Base-by-base conservation (phyloP, 2,888 invertebrate genomes). In the Oscheius sp. region DNA sequence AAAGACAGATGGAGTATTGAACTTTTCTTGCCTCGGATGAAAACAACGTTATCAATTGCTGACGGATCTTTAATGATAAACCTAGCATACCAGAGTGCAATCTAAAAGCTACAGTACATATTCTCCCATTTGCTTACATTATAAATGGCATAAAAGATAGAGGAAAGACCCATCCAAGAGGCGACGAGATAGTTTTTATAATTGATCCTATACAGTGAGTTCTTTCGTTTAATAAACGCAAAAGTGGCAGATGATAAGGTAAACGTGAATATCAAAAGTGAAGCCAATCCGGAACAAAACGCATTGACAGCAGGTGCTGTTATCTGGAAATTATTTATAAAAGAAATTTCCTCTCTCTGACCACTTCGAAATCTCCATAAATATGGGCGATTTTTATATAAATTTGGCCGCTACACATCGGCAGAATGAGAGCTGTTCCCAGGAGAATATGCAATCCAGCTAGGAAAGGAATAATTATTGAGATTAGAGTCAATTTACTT, bases 271-370 rank as follows among this genome's bases (percentile, higher is more conserved):
- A 55, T 55, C 2, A 33, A 5, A 4, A 55, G 10, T 6, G 55
- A 17, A 20, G 55, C 23, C 6, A 34, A 17, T 34, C 55, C 55
- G 23, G 20, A 55, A n/a, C n/a, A n/a, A 23, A 34, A 5, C 2
- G 55, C 55, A n/a, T 55, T 55, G n/a, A 23, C 55, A n/a, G 55
- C 33, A 0, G 55, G 55, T 6, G 55, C 55, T 5, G 55, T 55
- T n/a, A 55, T 34, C 55, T 55, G 33, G 20, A 53, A 0, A 29
- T 3, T 29, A 6, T 12, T 33, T n/a, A n/a, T n/a, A n/a, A 4
- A 10, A 6, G 5, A 10, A 10, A 46, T 48, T 48, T 25, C 17
- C 3, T 5, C n/a, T 17, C 12, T 4, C 23, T 5, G 17, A 48
- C 48, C 20, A 48, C 4, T 48, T 48, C 55, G 20, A 55, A 20